Evolutionary conservation across 2,888 invertebrate species (phyloP).

Genomic region (Machimus rusticus): DNA sequence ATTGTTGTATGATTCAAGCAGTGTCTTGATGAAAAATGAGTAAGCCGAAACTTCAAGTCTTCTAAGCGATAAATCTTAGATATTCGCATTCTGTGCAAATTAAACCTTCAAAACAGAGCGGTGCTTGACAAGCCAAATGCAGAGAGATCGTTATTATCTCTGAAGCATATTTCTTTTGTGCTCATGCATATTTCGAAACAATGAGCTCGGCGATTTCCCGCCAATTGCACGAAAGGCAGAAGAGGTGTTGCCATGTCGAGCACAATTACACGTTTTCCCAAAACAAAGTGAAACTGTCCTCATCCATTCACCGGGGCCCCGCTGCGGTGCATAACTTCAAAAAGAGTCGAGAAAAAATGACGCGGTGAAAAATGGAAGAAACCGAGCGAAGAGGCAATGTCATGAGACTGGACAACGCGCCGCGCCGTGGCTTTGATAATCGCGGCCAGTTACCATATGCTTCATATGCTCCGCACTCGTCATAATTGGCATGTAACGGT

Average conservation of each 20-base stretch:
- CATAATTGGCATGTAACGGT: constrained; percentile 25
- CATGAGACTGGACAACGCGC: background rate
- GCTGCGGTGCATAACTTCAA: background rate
- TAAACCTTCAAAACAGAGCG: background rate
- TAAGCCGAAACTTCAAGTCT: background rate
- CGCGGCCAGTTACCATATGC: background rate
- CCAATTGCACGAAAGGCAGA: background rate
- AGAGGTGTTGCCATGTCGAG: background rate
- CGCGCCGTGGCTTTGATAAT: background rate
- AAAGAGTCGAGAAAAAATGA: background rate
- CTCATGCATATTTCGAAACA: background rate
- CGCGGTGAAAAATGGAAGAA: background rate
- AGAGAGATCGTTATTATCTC: background rate
- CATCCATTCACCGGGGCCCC: background rate
- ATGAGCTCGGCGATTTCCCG: background rate
- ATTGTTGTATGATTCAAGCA: background rate
- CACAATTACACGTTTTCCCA: background rate
- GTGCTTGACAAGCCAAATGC: background rate
- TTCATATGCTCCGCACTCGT: background rate
- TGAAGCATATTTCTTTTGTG: background rate
- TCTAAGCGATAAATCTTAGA: background rate
- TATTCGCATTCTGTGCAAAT: background rate
- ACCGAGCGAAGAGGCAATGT: background rate
- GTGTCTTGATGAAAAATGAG: background rate
- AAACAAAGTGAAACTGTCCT: constrained; percentile 6